phyloP scores from a whole-genome alignment of 2,797 vertebrate species.

The Chaenodraco wilsoni region DNA sequence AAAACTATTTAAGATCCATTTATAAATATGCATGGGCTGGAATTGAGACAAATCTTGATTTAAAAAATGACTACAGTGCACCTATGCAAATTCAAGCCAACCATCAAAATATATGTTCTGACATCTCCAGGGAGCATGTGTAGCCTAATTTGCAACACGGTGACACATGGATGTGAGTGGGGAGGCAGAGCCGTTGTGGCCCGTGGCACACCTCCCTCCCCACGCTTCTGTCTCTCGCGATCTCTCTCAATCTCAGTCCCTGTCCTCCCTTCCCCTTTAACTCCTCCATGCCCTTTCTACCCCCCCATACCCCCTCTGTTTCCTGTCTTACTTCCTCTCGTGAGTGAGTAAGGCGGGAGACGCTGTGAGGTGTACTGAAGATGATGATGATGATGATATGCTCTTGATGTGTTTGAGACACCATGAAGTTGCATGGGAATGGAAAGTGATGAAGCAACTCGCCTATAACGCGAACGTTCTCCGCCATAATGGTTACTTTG shows the following conservation, averaged over 20 bases:
- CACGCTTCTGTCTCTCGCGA: conserved; percentile 64
- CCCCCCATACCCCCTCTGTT: neutral
- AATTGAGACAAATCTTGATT: conserved; percentile 20
- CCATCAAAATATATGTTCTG: conserved; percentile 69
- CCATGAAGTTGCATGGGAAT: neutral
- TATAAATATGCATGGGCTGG: neutral
- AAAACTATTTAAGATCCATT: too few species aligned
- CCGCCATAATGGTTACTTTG: conserved; percentile 20
- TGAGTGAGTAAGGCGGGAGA: conserved; percentile 27
- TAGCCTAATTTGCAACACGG: conserved; percentile 73
- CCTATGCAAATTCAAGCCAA: conserved; percentile 67
- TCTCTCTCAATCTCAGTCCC: conserved; percentile 64
- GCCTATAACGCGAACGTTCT: neutral
- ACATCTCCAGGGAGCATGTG: conserved; percentile 74
- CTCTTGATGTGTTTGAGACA: conserved; percentile 14
- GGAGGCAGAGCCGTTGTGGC: conserved; percentile 62
- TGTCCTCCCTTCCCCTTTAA: conserved; percentile 56
- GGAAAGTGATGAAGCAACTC: conserved; percentile 19
- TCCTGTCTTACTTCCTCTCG: conserved; percentile 16
- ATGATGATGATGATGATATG: conserved; percentile 3
- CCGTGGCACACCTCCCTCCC: conserved; percentile 57
- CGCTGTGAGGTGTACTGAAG: conserved; percentile 18
- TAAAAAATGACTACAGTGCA: conserved; percentile 38
- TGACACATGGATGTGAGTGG: conserved; percentile 74
- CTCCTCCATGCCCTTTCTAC: conserved; percentile 33